These are phyloP conservation scores for Nettapus auritus DNA, from an alignment of 2,113 vertebrate genomes.

Conservation along the genomic window DNA sequence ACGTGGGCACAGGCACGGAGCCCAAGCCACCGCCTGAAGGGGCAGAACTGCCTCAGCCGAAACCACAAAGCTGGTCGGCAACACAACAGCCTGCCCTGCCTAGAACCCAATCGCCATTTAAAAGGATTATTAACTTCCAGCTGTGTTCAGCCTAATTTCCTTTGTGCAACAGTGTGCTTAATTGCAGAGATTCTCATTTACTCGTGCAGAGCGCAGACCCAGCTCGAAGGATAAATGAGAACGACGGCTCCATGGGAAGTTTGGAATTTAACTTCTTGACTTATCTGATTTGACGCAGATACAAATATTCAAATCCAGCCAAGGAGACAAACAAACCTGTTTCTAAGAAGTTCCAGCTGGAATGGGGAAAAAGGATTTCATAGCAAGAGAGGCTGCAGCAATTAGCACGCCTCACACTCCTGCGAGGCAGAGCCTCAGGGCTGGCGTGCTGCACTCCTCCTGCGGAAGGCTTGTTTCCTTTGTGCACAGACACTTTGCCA, in stretches of 20 bases:
- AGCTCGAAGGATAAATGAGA: conserved; percentile 40
- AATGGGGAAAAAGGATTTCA: not conserved
- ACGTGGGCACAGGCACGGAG: not conserved
- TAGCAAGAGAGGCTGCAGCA: not conserved
- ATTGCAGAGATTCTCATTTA: conserved; percentile 43
- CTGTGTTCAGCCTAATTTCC: conserved; percentile 44
- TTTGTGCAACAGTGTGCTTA: conserved; percentile 44
- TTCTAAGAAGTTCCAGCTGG: conserved; percentile 40
- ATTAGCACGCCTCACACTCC: not conserved
- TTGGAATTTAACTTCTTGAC: conserved; percentile 21
- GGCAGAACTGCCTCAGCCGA: not conserved
- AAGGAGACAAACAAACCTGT: conserved; percentile 36
- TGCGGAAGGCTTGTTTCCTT: not conserved
- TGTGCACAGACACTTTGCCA: not conserved
- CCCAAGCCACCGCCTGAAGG: accelerated
- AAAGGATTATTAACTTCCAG: conserved; percentile 53
- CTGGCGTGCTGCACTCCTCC: accelerated
- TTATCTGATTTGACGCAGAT: conserved; percentile 62
- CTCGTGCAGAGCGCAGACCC: not conserved
- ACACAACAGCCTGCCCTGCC: not conserved
- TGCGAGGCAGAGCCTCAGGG: not conserved
- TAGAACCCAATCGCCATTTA: not conserved
- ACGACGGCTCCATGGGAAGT: conserved; percentile 12
- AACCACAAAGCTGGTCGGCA: not conserved
- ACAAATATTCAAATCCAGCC: conserved; percentile 44